These are phyloP conservation scores for Pyrrhia umbra DNA, from an alignment of 2,888 invertebrate species.

Conservation along the genomic window DNA sequence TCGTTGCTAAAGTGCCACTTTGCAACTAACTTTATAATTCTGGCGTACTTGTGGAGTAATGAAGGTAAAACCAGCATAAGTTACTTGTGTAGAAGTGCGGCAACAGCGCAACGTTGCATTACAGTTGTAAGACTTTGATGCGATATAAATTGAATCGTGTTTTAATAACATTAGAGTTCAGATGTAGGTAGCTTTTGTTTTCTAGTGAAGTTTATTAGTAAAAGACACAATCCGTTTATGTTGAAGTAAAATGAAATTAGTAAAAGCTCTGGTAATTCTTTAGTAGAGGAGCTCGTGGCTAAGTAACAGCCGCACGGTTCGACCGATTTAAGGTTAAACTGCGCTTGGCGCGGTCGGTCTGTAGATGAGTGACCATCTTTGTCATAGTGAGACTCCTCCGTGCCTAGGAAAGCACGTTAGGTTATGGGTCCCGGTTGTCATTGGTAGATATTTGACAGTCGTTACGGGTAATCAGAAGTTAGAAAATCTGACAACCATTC, in stretches of 20 bases:
- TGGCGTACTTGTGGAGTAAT: constrained; percentile 59
- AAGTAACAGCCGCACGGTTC: no score
- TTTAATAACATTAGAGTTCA: constrained; percentile 13
- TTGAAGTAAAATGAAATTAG: neutral
- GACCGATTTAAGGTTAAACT: no score
- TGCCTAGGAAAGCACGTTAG: no score
- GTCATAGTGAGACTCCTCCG: no score
- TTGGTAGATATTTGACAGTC: no score
- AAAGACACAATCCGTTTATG: neutral
- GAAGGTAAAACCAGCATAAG: constrained; percentile 51
- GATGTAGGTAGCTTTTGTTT: neutral
- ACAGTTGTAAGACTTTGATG: constrained; percentile 6
- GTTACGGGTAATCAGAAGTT: no score
- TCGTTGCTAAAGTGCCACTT: constrained; percentile 60
- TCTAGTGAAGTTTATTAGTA: neutral
- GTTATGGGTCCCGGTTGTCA: no score
- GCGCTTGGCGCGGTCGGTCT: no score
- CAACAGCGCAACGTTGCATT: constrained; percentile 24
- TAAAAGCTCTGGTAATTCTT: neutral
- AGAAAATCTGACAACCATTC: no score
- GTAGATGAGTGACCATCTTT: no score
- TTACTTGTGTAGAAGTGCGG: constrained; percentile 33
- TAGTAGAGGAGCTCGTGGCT: no score
- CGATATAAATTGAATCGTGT: constrained; percentile 41
- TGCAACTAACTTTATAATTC: constrained; percentile 63